A percentile compares a stretch with the other conserved stretches of the same genome.
Conservation (phyloP, 2,888 invertebrate species). For the Sceliomorpha sp. region DNA sequence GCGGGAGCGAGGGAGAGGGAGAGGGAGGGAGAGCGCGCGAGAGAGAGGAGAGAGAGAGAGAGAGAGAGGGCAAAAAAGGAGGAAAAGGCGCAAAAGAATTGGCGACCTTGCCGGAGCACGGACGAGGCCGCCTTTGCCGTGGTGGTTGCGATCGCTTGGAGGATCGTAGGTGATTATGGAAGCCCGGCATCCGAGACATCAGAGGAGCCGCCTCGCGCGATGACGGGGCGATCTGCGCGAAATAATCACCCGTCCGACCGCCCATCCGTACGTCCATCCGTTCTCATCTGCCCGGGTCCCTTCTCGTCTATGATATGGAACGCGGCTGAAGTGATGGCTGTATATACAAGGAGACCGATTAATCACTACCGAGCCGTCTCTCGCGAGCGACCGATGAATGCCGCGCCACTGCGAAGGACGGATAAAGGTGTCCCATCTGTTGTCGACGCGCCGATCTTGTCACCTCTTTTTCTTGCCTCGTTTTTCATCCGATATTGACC, state of each 20-base stretch:
- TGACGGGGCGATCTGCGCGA: slow-evolving; percentile 75
- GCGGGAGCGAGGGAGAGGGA: background rate
- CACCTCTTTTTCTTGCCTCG: slow-evolving; percentile 38
- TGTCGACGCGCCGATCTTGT: slow-evolving; percentile 49
- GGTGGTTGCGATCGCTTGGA: slow-evolving; percentile 60
- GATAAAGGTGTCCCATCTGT: slow-evolving; percentile 53
- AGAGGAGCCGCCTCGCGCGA: slow-evolving; percentile 72
- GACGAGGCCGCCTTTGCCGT: slow-evolving; percentile 61
- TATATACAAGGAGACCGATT: slow-evolving; percentile 52
- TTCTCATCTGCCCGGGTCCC: slow-evolving; percentile 36
- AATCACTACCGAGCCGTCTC: slow-evolving; percentile 38
- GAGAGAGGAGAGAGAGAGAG: background rate
- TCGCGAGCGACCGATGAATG: slow-evolving; percentile 42
- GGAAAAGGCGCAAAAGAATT: slow-evolving; percentile 28
- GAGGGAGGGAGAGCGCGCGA: slow-evolving; percentile 4
- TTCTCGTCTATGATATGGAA: slow-evolving; percentile 44
- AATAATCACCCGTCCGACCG: slow-evolving; percentile 71
- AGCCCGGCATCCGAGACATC: slow-evolving; percentile 65
- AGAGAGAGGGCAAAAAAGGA: slow-evolving; percentile 24
- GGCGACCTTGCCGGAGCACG: slow-evolving; percentile 64
- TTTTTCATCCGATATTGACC: slow-evolving; percentile 40
- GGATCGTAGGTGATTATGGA: slow-evolving; percentile 71
- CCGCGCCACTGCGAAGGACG: slow-evolving; percentile 32
- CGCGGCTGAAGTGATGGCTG: slow-evolving; percentile 33
- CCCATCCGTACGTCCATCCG: slow-evolving; percentile 36